Percentiles rank a stretch among this genome's conserved stretches.
Evolutionary conservation across 1,140 invertebrate species (phyloP).

Genomic region (Uloborus diversus): DNA sequence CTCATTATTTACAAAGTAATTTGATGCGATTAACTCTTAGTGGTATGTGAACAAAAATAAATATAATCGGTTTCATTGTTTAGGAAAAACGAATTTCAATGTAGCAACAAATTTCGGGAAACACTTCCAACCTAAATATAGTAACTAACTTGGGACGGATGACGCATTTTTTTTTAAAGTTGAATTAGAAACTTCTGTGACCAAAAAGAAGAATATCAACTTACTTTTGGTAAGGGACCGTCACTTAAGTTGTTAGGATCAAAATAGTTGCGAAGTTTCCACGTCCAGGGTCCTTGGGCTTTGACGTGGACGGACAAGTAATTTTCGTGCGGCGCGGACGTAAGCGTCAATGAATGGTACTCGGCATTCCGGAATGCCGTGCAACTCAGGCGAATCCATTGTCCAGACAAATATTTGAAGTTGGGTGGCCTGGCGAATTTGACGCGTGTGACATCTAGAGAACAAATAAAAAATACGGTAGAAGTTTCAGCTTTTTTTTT

Average conservation of each 20-base stretch:
- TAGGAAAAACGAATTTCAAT: too few relatives aligned
- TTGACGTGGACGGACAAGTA: slow-evolving; percentile 98
- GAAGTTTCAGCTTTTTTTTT: too few relatives aligned
- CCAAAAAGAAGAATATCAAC: too few relatives aligned
- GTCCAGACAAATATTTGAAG: slow-evolving; percentile 92
- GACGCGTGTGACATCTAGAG: slow-evolving; percentile 70
- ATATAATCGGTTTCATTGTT: too few relatives aligned
- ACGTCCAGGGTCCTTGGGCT: slow-evolving; percentile 98
- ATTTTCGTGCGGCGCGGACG: slow-evolving; percentile 98
- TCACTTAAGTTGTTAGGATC: slow-evolving; percentile 94
- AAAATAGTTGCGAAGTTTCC: slow-evolving; percentile 97
- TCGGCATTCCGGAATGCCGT: slow-evolving; percentile 91
- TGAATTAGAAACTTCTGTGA: too few relatives aligned
- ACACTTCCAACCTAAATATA: too few relatives aligned
- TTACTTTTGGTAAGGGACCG: slow-evolving; percentile 78
- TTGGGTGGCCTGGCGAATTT: slow-evolving; percentile 84
- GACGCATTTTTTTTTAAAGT: too few relatives aligned
- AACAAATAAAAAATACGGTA: slow-evolving; percentile 37
- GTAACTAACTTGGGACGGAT: too few relatives aligned
- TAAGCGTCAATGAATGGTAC: slow-evolving; percentile 98
- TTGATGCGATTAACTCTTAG: too few relatives aligned
- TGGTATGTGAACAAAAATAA: too few relatives aligned
- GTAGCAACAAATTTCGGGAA: too few relatives aligned
- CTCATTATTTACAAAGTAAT: too few relatives aligned
- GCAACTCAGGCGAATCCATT: slow-evolving; percentile 90